These are phyloP conservation scores for Crotophaga sulcirostris DNA, from an alignment of 2,113 vertebrate genomes.

Conservation along the genomic window DNA sequence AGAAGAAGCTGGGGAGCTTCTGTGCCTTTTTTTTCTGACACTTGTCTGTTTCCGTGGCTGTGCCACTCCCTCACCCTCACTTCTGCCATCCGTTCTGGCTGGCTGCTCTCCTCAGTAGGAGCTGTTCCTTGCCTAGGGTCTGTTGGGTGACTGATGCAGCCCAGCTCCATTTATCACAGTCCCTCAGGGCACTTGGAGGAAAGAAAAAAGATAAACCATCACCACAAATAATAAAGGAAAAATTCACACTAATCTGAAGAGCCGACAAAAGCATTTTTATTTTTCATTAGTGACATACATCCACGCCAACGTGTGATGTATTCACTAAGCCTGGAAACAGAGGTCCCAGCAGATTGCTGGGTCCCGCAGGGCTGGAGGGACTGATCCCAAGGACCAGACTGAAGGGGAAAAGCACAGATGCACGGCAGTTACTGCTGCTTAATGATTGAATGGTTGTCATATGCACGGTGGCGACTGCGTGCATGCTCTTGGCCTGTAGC, in stretches of 20 bases:
- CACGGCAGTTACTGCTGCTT: neutral
- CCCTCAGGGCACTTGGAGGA: neutral
- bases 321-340: neutral
- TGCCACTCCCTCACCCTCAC: neutral
- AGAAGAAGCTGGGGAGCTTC: neutral
- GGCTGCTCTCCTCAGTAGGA: neutral
- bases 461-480: neutral
- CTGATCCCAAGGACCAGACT: neutral
- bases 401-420: neutral
- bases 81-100: neutral
- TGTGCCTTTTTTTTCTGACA: neutral
- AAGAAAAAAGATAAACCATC: neutral
- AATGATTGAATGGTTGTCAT: neutral
- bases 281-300: neutral
- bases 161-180: neutral
- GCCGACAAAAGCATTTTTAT: neutral
- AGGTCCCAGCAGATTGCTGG: neutral
- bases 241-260: neutral
- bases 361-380: neutral
- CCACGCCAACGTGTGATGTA: fast-evolving
- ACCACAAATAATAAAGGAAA: neutral
- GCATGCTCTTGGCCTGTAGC: neutral
- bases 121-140: neutral
- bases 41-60: neutral
- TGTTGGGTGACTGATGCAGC: neutral